Evolutionary conservation across 35 echinoderm and acorn worm genomes (phyloP), one percentile per base, ranked within the genome.

Genomic region (Lytechinus variegatus): DNA sequence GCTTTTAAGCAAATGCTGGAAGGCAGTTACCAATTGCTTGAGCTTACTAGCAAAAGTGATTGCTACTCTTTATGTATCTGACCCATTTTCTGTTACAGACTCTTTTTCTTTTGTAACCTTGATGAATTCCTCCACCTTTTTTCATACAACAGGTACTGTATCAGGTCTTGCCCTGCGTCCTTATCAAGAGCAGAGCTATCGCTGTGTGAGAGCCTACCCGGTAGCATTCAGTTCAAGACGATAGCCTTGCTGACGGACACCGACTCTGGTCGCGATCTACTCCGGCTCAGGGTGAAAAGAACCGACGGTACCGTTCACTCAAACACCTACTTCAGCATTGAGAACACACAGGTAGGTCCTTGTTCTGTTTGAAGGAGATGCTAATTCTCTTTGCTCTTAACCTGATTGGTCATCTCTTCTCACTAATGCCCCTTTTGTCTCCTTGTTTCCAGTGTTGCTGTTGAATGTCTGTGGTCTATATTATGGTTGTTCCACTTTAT

Each of bases 151-250:
- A 93, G 92, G 55, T 93, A 93, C 92, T 93, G 92, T 54, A 13
- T 27, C 53, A 54, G 55, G 52, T 55, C 53, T 13, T 93, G 92
- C 54, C 92, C 92, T 54, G n/a, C 92, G 3, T 21, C 52, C 9
- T 54, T 93, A 54, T 10, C 53, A 55, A 57, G 92, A 33, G 8
- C 9, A 27, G 52, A 54, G 53, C 12, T 54, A 57, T 16, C 27
- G 28, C 92, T 19, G 8, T 93, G 92, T 24, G 29, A 55, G 9
- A 57, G 92, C 54, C 54, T 93, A 12, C 53, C 92, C 0, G 52
- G 55, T 27, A 55, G n/a, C 53, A 93, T 93, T 27, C 92, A 93
- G 11, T 93, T 93, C 54, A 93, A 55, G 92, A 93, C 92, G 14
- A 24, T 93, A 0, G 52, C 92, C 13, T 44, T 93, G 92, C 54